Conservation (phyloP, 2,888 invertebrate species). For the Aporophyla nigra region DNA sequence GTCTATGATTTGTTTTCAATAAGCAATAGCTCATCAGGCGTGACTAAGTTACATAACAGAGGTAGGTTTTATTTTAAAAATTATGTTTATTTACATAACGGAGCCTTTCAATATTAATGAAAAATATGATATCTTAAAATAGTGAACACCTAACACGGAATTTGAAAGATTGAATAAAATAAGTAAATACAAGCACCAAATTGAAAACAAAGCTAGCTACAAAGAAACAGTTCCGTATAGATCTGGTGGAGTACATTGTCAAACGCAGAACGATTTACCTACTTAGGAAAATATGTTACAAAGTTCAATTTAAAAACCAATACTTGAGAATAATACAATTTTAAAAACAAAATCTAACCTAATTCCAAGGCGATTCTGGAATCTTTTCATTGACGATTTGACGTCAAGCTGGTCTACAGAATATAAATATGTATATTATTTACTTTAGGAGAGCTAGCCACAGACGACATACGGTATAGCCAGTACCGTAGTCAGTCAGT, state of each 20-base stretch:
- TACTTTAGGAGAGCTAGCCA: too few species aligned
- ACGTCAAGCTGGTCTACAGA: too few species aligned
- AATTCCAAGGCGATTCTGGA: constrained; percentile 9
- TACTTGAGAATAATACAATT: neutral
- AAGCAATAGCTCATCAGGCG: too few species aligned
- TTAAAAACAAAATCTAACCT: constrained; percentile 24
- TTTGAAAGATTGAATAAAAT: neutral
- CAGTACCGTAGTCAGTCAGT: too few species aligned
- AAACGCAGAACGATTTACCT: neutral
- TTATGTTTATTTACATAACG: neutral
- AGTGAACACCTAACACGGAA: neutral
- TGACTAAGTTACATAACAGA: neutral
- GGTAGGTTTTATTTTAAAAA: neutral
- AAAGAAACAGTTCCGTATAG: neutral
- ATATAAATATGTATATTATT: too few species aligned
- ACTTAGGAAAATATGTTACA: neutral
- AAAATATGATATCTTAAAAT: neutral
- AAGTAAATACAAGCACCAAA: neutral
- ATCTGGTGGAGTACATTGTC: neutral
- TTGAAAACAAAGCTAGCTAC: neutral
- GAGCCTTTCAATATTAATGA: neutral
- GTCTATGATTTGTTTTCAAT: constrained; percentile 4
- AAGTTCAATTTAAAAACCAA: neutral
- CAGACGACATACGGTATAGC: too few species aligned
- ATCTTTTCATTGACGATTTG: neutral